A percentile compares a stretch with the other conserved stretches of the same genome.
phyloP scores from a whole-genome alignment of 2,113 vertebrate genomes.

The Alethe castanea region DNA sequence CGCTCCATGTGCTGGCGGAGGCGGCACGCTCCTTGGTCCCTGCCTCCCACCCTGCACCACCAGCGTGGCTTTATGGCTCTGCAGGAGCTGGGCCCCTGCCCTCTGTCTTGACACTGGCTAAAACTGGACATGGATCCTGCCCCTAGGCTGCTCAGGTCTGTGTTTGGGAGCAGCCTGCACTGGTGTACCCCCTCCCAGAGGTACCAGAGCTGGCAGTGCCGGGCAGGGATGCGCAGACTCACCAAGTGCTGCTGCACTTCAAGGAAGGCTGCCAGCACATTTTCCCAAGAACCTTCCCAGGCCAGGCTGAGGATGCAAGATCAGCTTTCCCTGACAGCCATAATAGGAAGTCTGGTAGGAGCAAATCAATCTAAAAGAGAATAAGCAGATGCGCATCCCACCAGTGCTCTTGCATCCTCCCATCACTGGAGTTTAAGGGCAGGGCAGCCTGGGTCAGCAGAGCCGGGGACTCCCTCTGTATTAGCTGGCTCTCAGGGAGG shows the following conservation, averaged over 20 bases:
- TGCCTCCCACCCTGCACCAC: background rate
- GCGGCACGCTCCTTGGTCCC: slow-evolving; percentile 4
- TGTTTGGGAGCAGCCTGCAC: background rate
- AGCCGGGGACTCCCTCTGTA: background rate
- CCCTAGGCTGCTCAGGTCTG: background rate
- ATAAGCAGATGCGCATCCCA: background rate
- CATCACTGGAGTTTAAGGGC: background rate
- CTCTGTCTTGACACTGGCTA: background rate
- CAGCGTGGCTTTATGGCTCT: background rate
- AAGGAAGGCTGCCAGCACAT: background rate
- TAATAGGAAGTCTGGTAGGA: background rate
- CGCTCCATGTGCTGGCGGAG: slow-evolving; percentile 45
- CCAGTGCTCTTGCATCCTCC: background rate
- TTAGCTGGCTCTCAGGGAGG: background rate
- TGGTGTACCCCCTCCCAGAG: background rate
- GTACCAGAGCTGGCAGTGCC: fast-evolving
- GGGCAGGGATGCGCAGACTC: background rate
- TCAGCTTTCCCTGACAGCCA: background rate
- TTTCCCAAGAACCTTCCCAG: background rate
- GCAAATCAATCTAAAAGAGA: background rate
- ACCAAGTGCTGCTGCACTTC: background rate
- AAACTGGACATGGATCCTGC: background rate
- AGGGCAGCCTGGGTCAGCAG: background rate
- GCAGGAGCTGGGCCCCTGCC: background rate
- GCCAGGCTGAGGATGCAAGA: background rate